Percentiles rank a stretch among this genome's conserved stretches.
phyloP scores from a whole-genome alignment of 2,888 invertebrate species.

The Dicycla oo region DNA sequence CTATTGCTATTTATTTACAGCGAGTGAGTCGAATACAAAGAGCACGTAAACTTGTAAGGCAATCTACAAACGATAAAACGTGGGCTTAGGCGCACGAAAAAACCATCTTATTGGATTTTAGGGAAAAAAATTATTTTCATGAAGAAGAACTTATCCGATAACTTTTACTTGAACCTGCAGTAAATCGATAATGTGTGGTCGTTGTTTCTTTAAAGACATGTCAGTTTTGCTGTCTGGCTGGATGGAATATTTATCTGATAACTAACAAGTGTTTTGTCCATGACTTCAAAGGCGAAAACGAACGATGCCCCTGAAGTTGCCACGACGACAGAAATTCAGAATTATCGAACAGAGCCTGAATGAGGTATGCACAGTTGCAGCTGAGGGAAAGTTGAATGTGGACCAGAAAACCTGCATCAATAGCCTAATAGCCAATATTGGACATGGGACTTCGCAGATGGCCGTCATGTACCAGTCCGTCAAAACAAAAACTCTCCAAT shows the following conservation, averaged over 20 bases:
- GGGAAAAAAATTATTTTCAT: constrained; percentile 45
- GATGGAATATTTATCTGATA: neutral
- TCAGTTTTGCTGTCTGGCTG: neutral
- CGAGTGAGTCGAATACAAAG: constrained; percentile 60
- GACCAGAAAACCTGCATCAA: too few relatives aligned
- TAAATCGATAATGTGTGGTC: constrained; percentile 51
- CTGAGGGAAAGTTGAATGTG: too few relatives aligned
- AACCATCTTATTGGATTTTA: constrained; percentile 52
- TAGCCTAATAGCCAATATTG: too few relatives aligned
- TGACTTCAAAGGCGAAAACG: neutral
- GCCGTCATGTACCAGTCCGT: too few relatives aligned
- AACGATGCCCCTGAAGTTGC: too few relatives aligned
- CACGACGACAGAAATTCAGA: too few relatives aligned
- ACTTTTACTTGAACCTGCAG: constrained; percentile 47
- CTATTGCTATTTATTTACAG: constrained; percentile 61
- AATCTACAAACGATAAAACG: constrained; percentile 57
- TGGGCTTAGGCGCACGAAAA: constrained; percentile 34
- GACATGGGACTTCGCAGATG: too few relatives aligned
- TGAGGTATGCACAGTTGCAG: too few relatives aligned
- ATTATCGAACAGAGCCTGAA: too few relatives aligned
- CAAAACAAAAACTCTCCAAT: too few relatives aligned
- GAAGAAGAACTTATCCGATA: constrained; percentile 51
- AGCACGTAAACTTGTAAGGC: constrained; percentile 52
- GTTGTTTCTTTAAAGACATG: constrained; percentile 32
- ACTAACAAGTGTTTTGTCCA: neutral